These are phyloP conservation scores for Chrysolina haemoptera DNA, from an alignment of 2,888 invertebrate species.

Conservation along the genomic window DNA sequence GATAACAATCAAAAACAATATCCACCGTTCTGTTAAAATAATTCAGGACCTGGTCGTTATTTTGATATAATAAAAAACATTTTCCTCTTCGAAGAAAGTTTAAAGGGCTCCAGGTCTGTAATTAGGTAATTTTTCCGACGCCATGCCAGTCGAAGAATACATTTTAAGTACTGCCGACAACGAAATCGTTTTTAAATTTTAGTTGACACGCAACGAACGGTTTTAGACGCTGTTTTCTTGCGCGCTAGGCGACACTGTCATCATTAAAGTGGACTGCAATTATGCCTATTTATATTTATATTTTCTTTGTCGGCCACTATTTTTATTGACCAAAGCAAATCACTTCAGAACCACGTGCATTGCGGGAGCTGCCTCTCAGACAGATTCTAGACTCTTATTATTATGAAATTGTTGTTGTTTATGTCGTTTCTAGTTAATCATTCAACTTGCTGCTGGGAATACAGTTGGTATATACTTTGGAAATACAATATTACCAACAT, in stretches of 20 bases:
- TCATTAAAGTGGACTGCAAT: slow-evolving; percentile 34
- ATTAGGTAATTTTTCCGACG: slow-evolving; percentile 43
- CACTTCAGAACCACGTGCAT: slow-evolving; percentile 1
- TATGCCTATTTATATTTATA: slow-evolving; percentile 33
- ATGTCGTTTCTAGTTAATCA: no score
- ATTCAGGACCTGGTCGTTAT: slow-evolving; percentile 28
- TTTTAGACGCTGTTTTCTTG: slow-evolving; percentile 28
- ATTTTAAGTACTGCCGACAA: slow-evolving; percentile 35
- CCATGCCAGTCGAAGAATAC: slow-evolving; percentile 18
- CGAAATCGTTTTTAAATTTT: slow-evolving; percentile 50
- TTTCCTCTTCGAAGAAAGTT: slow-evolving; percentile 36
- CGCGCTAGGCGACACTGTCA: slow-evolving; percentile 26
- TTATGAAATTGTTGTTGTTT: background rate
- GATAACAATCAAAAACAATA: slow-evolving; percentile 31
- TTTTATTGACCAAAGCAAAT: slow-evolving; percentile 13
- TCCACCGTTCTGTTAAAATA: slow-evolving; percentile 31
- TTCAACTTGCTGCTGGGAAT: no score
- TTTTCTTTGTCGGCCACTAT: slow-evolving; percentile 34
- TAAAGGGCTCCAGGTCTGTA: slow-evolving; percentile 33
- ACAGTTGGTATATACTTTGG: no score
- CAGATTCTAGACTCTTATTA: background rate
- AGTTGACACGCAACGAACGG: slow-evolving; percentile 44
- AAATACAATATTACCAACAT: no score
- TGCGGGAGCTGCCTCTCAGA: background rate
- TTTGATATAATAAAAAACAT: slow-evolving; percentile 29